Base-by-base conservation (phyloP, 2,888 invertebrate species). In the Chydorus sphaericus region DNA sequence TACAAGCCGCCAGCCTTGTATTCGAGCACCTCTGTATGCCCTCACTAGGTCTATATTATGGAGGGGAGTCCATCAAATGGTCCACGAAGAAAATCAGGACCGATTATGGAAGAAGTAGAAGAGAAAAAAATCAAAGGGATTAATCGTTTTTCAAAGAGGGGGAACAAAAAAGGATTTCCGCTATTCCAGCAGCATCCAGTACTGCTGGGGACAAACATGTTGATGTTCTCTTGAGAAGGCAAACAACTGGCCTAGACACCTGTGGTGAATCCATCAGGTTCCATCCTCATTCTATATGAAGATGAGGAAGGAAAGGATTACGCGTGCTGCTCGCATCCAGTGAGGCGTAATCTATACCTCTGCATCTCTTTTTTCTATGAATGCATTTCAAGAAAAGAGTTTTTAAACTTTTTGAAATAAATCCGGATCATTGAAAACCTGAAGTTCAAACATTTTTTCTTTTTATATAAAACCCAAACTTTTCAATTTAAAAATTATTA, bases 1-100 rank as follows among this genome's bases (percentile, higher is more conserved):
- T 52, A 52, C 52, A 52, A 52, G 52, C 52, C 52, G 52, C 31
- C 52, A 52, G 52, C 23, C 52, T 52, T 52, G 52, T 52, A 52
- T 31, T 36, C 14, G 52, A 52, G 44, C 44, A 44, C 44, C 44
- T 44, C 20, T 23, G 11, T n/a, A n/a, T n/a, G 26, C 16, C 28
- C 44, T 14, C 18, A 10, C 26, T 10, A 10, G 14, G 26, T 44
- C 11, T 26, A 7, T 26, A 23, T 10, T 6, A 23, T 11, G 8
- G 26, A 10, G 8, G 10, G 44, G 44, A 28, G 26, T 7, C n/a
- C n/a, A n/a, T n/a, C n/a, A n/a, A 39, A 16, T 14, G 18, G 23
- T 44, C 44, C n/a, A 7, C 6, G 36, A 33, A 10, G 8, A 11
- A 36, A 52, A 52, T 36, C 18, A 8, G 18, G 33, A 16, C 18